Evolutionary conservation across 2,888 invertebrate genomes (phyloP).

Genomic region (Bedellia somnulentella): DNA sequence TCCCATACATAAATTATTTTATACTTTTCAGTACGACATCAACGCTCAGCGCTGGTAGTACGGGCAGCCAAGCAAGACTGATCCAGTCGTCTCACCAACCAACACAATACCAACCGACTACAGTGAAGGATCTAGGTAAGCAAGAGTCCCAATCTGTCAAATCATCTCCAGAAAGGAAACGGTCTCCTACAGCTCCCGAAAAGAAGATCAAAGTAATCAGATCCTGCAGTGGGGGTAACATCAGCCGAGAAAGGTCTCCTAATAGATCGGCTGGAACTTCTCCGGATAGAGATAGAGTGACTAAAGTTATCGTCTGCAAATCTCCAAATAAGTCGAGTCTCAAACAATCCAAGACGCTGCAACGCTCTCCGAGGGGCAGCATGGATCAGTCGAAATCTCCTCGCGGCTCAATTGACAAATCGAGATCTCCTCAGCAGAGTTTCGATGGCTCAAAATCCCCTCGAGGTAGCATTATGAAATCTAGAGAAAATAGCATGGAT

Average conservation of each 20-base stretch:
- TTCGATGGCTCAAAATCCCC: slow-evolving; percentile 54
- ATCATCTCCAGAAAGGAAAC: slow-evolving; percentile 48
- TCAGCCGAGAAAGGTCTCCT: slow-evolving; percentile 46
- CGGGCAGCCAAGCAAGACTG: slow-evolving; percentile 88
- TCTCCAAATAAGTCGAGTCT: slow-evolving; percentile 52
- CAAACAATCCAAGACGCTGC: slow-evolving; percentile 37
- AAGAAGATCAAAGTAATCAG: slow-evolving; percentile 50
- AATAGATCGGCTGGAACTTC: slow-evolving; percentile 27
- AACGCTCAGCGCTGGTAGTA: slow-evolving; percentile 90
- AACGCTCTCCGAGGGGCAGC: slow-evolving; percentile 59
- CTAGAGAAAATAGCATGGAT: slow-evolving; percentile 44
- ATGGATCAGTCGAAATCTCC: slow-evolving; percentile 52
- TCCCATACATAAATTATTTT: slow-evolving; percentile 13
- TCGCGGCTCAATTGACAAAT: slow-evolving; percentile 60
- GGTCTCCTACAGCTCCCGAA: slow-evolving; percentile 22
- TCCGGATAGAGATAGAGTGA: slow-evolving; percentile 46
- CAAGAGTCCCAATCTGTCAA: slow-evolving; percentile 53
- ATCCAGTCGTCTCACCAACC: slow-evolving; percentile 94
- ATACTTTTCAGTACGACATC: slow-evolving; percentile 79
- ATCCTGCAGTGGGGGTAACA: slow-evolving; percentile 56
- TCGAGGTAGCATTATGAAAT: slow-evolving; percentile 51
- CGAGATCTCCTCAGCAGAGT: slow-evolving; percentile 58
- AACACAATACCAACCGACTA: slow-evolving; percentile 86
- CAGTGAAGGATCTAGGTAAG: slow-evolving; percentile 90
- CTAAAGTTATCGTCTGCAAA: slow-evolving; percentile 53